These are phyloP conservation scores for Chionis minor DNA, from an alignment of 2,113 vertebrate species.

Conservation along the genomic window DNA sequence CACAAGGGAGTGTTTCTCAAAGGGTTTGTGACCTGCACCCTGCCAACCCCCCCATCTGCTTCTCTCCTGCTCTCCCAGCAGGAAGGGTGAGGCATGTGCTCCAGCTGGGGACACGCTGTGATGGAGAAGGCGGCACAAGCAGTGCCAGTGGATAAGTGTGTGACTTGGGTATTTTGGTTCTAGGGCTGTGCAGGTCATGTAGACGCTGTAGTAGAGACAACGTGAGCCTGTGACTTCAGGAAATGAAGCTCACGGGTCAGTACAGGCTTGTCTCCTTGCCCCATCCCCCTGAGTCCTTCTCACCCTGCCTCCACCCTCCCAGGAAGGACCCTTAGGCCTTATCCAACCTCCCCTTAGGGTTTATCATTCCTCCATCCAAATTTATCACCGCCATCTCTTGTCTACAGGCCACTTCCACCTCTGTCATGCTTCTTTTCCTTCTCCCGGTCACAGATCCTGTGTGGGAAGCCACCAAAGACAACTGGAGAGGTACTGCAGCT, in stretches of 20 bases:
- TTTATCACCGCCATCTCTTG: neutral
- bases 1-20: neutral
- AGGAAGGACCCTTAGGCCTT: neutral
- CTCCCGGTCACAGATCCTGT: neutral
- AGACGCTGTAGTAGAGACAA: neutral
- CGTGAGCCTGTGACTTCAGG: neutral
- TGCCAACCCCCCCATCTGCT: no score
- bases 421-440: neutral
- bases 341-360: neutral
- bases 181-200: no score
- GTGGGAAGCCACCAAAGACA: neutral
- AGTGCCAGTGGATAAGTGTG: neutral
- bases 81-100: rapidly evolving
- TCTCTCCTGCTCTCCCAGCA: neutral
- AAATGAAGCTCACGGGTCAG: neutral
- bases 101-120: no score
- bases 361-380: neutral
- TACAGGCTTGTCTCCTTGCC: neutral
- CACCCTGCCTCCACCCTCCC: neutral
- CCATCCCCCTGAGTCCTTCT: neutral
- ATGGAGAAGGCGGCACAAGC: neutral
- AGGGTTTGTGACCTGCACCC: rapidly evolving
- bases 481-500: neutral
- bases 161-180: neutral
- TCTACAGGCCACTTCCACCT: neutral